A percentile compares a stretch with the other conserved stretches of the same genome.
Evolutionary conservation across 2,797 vertebrate genomes (phyloP).

Genomic region (Pyrocephalus nanus): DNA sequence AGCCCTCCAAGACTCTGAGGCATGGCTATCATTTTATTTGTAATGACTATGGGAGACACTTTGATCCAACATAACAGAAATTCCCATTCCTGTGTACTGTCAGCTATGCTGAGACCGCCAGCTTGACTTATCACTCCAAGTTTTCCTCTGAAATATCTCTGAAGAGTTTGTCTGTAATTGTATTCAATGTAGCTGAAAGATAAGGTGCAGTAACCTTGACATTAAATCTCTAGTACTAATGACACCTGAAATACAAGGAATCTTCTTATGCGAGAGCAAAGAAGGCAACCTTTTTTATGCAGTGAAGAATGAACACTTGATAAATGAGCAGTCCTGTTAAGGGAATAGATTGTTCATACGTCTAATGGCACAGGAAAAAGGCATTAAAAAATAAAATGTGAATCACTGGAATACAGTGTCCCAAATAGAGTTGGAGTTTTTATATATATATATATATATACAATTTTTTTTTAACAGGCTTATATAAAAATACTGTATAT

Average conservation of each 20-base stretch:
- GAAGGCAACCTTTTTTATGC: constrained; percentile 35
- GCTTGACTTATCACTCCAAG: constrained; percentile 60
- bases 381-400: constrained; percentile 4
- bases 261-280: constrained; percentile 19
- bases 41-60: constrained; percentile 43
- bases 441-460: neutral
- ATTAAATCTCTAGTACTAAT: constrained; percentile 66
- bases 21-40: constrained; percentile 50
- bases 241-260: constrained; percentile 47
- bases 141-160: constrained; percentile 66
- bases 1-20: constrained; percentile 38
- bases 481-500: neutral
- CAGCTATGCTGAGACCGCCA: constrained; percentile 34
- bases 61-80: constrained; percentile 52
- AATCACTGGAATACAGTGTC: neutral
- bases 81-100: constrained; percentile 41
- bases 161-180: constrained; percentile 61
- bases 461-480: neutral
- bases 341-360: neutral
- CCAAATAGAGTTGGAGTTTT: neutral
- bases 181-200: constrained; percentile 63
- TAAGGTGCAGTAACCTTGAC: constrained; percentile 66
- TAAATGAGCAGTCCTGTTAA: constrained; percentile 37
- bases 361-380: constrained; percentile 38
- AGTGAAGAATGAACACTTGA: constrained; percentile 44